Base-by-base conservation (phyloP, 1,140 invertebrate species). In the fruit fly (Drosophila melanogaster) region DNA sequence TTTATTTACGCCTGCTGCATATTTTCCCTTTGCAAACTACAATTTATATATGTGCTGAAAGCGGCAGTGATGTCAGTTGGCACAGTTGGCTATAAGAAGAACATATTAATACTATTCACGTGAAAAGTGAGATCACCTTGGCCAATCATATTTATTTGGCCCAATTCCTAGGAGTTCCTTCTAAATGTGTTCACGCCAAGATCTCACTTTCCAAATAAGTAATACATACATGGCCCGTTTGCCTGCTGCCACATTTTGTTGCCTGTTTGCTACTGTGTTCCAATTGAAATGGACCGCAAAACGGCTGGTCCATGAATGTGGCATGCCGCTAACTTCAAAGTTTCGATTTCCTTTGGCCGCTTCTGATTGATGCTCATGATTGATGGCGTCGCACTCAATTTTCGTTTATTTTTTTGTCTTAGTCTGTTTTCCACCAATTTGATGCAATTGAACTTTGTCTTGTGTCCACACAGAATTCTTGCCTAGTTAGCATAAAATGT, bases 371-470 rank as follows among this genome's bases (percentile, higher is more conserved):
- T 89, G 81, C 54, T 65, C 79, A 84, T 80, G 77, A 89, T 89
- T 84, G 84, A 89, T 83, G 84, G 70, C 60, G 55, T 72, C 55
- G 47, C 66, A 70, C 62, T 51, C 50, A 54, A 56, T 38, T 50
- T 60, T 30, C 7, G 55, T 53, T 71, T 44, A 51, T 64, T 67
- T 64, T 67, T 67, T 59, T 67, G 49, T 64, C 41, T 7, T 41
- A 60, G n/a, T 22, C 40, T 47, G 43, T 49, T 46, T 65, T 44
- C 10, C 55, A 54, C 61, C 75, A 89, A 87, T 79, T 87, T 87
- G 66, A 83, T 79, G 89, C 83, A 87, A 87, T 87, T 87, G 83
- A 89, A 89, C 79, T 89, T 78, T 78, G 73, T 86, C 76, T 53
- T 67, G 30, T 44, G 57, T 61, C 50, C 17, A 33, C 43, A 24